Conservation (phyloP, 2,113 vertebrate species). For the Oriolus oriolus region DNA sequence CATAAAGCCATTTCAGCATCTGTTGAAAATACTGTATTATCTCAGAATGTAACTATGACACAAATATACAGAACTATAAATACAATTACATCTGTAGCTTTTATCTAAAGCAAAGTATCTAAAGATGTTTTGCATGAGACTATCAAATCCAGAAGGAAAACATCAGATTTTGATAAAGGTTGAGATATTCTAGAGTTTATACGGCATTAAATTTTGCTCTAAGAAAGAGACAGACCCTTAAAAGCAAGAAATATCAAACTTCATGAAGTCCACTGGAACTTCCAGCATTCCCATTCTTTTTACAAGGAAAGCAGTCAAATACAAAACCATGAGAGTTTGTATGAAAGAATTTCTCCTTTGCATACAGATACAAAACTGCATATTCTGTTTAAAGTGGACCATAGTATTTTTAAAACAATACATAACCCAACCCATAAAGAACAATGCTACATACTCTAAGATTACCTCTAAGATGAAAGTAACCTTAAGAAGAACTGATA, state of each 20-base stretch:
- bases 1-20: not conserved
- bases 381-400: not conserved
- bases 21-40: constrained; percentile 2
- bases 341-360: not conserved
- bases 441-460: not conserved
- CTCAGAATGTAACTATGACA: not conserved
- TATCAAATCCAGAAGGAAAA: constrained; percentile 20
- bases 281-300: not conserved
- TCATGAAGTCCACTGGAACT: not conserved
- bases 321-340: not conserved
- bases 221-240: not conserved
- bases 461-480: not conserved
- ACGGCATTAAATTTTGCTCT: not conserved
- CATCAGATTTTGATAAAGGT: constrained; percentile 24
- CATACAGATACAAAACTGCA: not conserved
- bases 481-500: not conserved
- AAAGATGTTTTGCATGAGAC: not conserved
- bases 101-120: constrained; percentile 7
- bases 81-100: constrained; percentile 25
- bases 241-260: not conserved
- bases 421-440: not conserved
- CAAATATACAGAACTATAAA: not conserved
- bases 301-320: not conserved
- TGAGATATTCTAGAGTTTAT: constrained; percentile 1
- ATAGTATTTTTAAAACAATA: not conserved